These are phyloP conservation scores for Zosterops pallidus DNA, from an alignment of 2,113 vertebrate genomes.

Conservation along the genomic window DNA sequence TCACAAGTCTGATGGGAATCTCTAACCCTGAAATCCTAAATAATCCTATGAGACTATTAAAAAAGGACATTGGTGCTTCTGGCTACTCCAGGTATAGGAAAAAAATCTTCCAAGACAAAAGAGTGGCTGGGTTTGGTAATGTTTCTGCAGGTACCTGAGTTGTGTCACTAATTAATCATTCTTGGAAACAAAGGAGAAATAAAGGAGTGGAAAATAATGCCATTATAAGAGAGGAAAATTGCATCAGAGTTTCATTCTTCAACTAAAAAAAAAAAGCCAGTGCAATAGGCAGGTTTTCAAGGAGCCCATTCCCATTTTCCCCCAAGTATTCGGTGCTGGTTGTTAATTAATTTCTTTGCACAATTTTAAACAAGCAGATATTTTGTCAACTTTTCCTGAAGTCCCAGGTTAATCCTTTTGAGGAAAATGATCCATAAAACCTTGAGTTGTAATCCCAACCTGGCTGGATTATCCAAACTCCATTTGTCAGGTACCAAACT, in stretches of 20 bases:
- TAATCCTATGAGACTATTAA: not conserved
- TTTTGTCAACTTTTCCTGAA: not conserved
- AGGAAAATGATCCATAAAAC: not conserved
- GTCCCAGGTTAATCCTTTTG: not conserved
- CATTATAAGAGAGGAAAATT: not conserved
- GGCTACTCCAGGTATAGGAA: not conserved
- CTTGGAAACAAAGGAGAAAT: constrained; percentile 1
- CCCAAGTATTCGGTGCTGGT: accelerated
- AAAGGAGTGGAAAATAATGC: not conserved
- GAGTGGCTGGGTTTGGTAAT: not conserved
- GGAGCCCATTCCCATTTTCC: not conserved
- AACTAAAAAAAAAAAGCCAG: not conserved
- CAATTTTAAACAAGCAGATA: not conserved
- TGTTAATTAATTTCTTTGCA: not conserved
- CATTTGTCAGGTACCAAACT: not conserved
- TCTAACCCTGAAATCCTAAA: not conserved
- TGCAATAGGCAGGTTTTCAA: not conserved
- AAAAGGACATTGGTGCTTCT: not conserved
- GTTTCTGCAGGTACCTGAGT: not conserved
- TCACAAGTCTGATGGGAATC: not conserved
- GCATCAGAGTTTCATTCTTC: not conserved
- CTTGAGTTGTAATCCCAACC: not conserved
- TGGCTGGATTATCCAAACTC: not conserved
- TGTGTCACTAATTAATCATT: not conserved
- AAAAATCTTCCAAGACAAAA: not conserved